These are phyloP conservation scores for Nothoprocta pentlandii DNA, from an alignment of 2,113 vertebrate species.

Conservation along the genomic window DNA sequence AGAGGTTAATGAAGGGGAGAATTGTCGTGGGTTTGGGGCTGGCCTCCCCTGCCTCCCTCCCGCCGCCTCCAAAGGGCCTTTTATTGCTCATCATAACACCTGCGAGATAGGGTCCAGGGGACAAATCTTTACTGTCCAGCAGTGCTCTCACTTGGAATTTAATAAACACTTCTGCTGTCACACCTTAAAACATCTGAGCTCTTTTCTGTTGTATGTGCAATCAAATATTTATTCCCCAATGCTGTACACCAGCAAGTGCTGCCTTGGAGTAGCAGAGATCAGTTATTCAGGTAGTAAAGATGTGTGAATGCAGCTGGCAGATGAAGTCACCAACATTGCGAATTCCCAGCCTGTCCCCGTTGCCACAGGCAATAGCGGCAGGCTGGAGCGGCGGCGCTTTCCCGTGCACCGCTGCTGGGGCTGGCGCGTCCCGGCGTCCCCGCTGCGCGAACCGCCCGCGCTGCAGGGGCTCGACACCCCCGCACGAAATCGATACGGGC, in stretches of 20 bases:
- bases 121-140: slow-evolving; percentile 29
- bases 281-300: slow-evolving; percentile 81
- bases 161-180: slow-evolving; percentile 71
- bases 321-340: slow-evolving; percentile 69
- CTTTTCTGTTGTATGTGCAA: slow-evolving; percentile 43
- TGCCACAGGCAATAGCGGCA: slow-evolving; percentile 80
- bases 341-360: slow-evolving; percentile 77
- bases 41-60: not conserved
- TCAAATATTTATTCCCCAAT: slow-evolving; percentile 80
- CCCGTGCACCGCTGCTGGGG: slow-evolving; percentile 73
- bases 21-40: not conserved
- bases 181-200: slow-evolving; percentile 74
- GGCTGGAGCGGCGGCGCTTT: slow-evolving; percentile 76
- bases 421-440: slow-evolving; percentile 74
- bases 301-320: slow-evolving; percentile 82
- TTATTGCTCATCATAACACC: slow-evolving; percentile 45
- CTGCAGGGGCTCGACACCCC: slow-evolving; percentile 64
- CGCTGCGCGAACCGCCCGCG: slow-evolving; percentile 76
- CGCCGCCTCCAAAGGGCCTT: not conserved
- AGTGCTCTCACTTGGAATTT: slow-evolving; percentile 50
- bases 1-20: slow-evolving; percentile 29
- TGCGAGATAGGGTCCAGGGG: slow-evolving; percentile 6
- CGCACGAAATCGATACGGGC: slow-evolving; percentile 75
- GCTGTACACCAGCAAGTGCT: slow-evolving; percentile 66
- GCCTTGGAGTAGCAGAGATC: slow-evolving; percentile 59